These are phyloP conservation scores for Pseudonaja textilis DNA, from an alignment of 2,113 vertebrate genomes.

Conservation along the genomic window DNA sequence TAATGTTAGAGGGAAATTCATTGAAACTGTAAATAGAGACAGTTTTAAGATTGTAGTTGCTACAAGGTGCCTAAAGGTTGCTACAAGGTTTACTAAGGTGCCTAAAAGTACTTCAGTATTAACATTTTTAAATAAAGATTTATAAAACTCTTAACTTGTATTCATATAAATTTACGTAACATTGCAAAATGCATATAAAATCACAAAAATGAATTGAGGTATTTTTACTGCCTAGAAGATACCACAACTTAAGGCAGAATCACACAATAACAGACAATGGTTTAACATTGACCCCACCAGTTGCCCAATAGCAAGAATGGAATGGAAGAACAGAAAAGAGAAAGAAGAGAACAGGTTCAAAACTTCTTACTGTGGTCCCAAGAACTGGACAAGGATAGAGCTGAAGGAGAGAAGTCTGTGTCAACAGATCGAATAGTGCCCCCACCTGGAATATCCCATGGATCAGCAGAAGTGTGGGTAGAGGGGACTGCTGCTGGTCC, in stretches of 20 bases:
- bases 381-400: conserved; percentile 18
- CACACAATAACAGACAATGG: not conserved
- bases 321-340: not conserved
- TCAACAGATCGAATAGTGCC: not conserved
- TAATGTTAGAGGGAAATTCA: not conserved
- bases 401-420: conserved; percentile 25
- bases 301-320: not conserved
- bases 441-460: conserved; percentile 80
- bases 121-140: not conserved
- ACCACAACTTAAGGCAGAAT: not conserved
- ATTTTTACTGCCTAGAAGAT: not conserved
- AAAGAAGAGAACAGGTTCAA: not conserved
- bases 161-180: not conserved
- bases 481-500: conserved; percentile 71
- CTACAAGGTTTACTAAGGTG: not conserved
- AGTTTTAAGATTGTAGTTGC: not conserved
- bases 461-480: conserved; percentile 70
- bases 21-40: not conserved
- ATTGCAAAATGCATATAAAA: not conserved
- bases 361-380: conserved; percentile 10
- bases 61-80: not conserved
- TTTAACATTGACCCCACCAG: not conserved
- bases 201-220: not conserved
- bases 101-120: not conserved
- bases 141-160: not conserved